Percentiles rank a stretch among this genome's conserved stretches.
Conservation (phyloP, 2,888 invertebrate species). For the Hermodice carunculata region DNA sequence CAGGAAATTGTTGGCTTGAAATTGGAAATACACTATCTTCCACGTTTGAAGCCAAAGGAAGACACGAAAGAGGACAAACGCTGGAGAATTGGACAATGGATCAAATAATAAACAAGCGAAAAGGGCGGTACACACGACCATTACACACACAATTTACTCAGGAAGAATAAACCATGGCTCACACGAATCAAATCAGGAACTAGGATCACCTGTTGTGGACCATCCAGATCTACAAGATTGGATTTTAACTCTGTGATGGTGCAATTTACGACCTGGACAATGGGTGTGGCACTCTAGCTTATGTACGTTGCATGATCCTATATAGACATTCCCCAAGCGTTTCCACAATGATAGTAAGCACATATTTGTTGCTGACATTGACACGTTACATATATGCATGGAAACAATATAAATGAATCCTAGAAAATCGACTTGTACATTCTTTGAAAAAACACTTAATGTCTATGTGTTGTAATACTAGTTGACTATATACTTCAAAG, state of each 20-base stretch:
- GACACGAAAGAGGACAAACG: not conserved
- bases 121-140: not conserved
- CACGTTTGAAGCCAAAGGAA: too few species aligned
- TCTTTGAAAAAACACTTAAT: too few species aligned
- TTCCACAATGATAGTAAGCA: too few species aligned
- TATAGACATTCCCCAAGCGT: too few species aligned
- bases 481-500: too few species aligned
- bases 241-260: not conserved
- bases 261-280: not conserved
- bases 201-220: not conserved
- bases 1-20: slow-evolving; percentile 3
- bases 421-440: too few species aligned
- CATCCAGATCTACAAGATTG: not conserved
- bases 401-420: too few species aligned
- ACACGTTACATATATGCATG: too few species aligned
- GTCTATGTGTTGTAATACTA: too few species aligned
- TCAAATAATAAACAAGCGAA: not conserved
- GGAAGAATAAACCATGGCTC: not conserved
- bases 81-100: not conserved
- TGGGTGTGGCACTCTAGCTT: too few species aligned
- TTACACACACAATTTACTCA: not conserved
- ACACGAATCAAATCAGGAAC: slow-evolving; percentile 3
- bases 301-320: too few species aligned
- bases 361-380: too few species aligned
- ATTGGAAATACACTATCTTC: not conserved